phyloP scores from a whole-genome alignment of 2,113 vertebrate genomes.

The Ceratotherium simum region DNA sequence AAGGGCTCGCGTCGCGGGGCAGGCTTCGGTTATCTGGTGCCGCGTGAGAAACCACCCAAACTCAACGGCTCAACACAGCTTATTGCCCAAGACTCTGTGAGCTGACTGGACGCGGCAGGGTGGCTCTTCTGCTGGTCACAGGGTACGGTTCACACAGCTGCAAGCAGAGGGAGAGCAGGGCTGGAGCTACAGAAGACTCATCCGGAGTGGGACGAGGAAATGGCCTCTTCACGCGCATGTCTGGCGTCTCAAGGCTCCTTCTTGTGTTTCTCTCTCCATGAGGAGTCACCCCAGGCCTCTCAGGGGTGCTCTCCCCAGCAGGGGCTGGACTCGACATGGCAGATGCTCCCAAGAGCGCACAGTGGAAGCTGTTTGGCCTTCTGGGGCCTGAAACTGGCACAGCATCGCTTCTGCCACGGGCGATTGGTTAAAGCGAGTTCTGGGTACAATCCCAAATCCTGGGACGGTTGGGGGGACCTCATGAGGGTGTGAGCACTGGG shows the following conservation, averaged over 20 bases:
- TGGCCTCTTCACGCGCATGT: neutral
- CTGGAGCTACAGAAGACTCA: neutral
- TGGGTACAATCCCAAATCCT: too few species aligned
- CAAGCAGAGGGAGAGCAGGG: too few species aligned
- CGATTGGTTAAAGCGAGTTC: neutral
- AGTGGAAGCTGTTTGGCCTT: neutral
- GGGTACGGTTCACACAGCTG: fast-evolving
- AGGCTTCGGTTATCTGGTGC: neutral
- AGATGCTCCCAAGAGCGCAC: neutral
- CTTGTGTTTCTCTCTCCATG: neutral
- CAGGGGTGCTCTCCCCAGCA: neutral
- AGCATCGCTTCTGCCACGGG: neutral
- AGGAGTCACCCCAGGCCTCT: neutral
- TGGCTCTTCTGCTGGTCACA: neutral
- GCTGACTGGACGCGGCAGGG: neutral
- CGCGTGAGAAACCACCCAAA: neutral
- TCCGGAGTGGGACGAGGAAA: neutral
- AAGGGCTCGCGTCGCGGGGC: neutral
- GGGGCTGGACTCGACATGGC: neutral
- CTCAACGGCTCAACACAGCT: neutral
- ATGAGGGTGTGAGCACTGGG: neutral
- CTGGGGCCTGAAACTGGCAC: neutral
- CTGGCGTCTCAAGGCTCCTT: neutral
- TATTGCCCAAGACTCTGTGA: neutral
- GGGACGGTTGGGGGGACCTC: neutral